phyloP scores from a whole-genome alignment of 2,113 vertebrate genomes.

The Carassius carassius region DNA sequence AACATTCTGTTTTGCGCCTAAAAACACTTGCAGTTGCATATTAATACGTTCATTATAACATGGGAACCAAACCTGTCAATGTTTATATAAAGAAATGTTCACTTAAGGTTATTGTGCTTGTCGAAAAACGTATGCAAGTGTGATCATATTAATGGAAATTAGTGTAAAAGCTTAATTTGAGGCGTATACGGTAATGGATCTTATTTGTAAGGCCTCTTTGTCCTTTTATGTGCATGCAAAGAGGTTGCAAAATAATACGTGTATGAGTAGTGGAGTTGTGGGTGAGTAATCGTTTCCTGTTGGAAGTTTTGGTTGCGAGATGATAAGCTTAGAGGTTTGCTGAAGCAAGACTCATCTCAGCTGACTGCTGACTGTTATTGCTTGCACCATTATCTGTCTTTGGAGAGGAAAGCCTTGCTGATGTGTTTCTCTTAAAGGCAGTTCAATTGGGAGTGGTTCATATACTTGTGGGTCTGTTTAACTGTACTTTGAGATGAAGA shows the following conservation, averaged over 20 bases:
- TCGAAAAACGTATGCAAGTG: background rate
- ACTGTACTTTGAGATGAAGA: background rate
- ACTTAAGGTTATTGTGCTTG: background rate
- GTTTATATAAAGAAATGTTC: background rate
- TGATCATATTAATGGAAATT: background rate
- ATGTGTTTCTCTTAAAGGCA: background rate
- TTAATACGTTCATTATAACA: background rate
- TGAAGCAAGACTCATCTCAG: constrained; percentile 11
- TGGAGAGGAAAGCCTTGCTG: background rate
- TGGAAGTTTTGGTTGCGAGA: constrained; percentile 20
- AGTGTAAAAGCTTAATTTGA: background rate
- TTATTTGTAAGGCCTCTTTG: background rate
- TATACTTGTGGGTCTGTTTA: background rate
- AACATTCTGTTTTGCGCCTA: background rate
- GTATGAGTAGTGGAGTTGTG: constrained; percentile 6
- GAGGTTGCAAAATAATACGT: constrained; percentile 36
- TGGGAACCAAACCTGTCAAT: background rate
- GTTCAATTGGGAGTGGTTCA: background rate
- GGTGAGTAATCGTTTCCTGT: constrained; percentile 45
- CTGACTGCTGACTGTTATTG: constrained; percentile 16
- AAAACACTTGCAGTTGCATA: background rate
- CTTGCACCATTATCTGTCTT: background rate
- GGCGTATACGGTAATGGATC: background rate
- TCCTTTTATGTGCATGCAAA: constrained; percentile 34
- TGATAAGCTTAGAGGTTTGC: constrained; percentile 21